Evolutionary conservation across 2,797 vertebrate species (phyloP).

Genomic region (Mormyrops boulengeri): DNA sequence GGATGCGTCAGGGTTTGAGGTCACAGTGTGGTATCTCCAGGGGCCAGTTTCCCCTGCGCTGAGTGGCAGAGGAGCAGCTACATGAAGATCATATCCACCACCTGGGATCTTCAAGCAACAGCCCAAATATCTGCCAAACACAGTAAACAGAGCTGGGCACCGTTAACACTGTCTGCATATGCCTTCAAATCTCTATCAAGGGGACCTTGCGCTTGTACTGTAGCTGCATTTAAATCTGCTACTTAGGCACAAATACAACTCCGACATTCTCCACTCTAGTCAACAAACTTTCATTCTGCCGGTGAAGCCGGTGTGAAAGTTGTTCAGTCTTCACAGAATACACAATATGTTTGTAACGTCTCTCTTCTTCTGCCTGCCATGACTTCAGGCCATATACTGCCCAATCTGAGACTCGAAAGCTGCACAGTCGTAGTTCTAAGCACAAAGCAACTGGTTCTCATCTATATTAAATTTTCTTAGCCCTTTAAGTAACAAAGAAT

Average conservation of each 20-base stretch:
- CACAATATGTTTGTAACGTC: neutral
- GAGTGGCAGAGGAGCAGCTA: neutral
- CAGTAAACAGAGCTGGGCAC: neutral
- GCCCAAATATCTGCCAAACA: neutral
- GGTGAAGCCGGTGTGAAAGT: neutral
- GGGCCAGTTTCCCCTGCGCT: neutral
- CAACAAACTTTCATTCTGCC: neutral
- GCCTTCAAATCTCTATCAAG: neutral
- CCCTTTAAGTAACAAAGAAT: neutral
- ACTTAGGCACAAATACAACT: neutral
- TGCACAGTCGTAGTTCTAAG: neutral
- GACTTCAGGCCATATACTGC: neutral
- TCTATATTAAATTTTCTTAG: neutral
- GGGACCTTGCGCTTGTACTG: neutral
- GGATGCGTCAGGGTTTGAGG: neutral
- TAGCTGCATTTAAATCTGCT: neutral
- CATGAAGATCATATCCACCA: neutral
- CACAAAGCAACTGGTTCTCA: slow-evolving; percentile 1
- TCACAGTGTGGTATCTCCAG: neutral
- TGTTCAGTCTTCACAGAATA: neutral
- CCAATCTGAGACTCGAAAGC: neutral
- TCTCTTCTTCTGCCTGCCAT: neutral
- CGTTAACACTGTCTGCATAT: neutral
- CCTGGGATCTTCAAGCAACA: neutral
- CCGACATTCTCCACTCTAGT: neutral